A percentile compares a stretch with the other conserved stretches of the same genome.
Conservation (phyloP, 2,888 invertebrate genomes). For the Chrysodeixis includens region DNA sequence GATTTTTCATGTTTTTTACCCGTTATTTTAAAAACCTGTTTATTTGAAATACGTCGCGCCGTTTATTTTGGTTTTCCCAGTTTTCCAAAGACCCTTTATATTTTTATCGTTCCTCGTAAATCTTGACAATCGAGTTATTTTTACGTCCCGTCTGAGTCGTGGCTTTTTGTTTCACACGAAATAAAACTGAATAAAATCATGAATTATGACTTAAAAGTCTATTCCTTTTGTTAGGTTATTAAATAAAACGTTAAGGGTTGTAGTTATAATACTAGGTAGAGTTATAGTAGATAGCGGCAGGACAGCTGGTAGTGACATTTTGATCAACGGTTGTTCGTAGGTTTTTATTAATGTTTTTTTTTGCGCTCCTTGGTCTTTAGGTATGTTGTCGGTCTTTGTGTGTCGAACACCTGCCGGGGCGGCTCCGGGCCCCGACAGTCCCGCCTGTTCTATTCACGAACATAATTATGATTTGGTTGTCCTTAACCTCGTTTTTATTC, state of each 20-base stretch:
- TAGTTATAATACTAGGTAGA: slow-evolving; percentile 53
- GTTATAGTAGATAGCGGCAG: slow-evolving; percentile 66
- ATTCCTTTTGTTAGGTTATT: slow-evolving; percentile 48
- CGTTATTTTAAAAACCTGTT: slow-evolving; percentile 20
- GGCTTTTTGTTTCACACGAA: slow-evolving; percentile 11
- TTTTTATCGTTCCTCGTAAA: neutral
- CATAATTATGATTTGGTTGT: slow-evolving; percentile 56
- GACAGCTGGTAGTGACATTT: slow-evolving; percentile 85
- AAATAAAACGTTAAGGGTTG: slow-evolving; percentile 53
- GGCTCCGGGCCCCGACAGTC: slow-evolving; percentile 63
- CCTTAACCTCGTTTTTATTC: slow-evolving; percentile 65
- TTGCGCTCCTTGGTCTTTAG: slow-evolving; percentile 71
- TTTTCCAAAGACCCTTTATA: neutral
- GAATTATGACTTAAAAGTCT: slow-evolving; percentile 35
- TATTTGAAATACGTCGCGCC: slow-evolving; percentile 11
- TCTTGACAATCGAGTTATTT: slow-evolving; percentile 18
- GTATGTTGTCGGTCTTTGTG: slow-evolving; percentile 75
- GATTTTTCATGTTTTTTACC: slow-evolving; percentile 45
- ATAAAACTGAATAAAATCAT: slow-evolving; percentile 18
- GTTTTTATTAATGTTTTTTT: slow-evolving; percentile 70
- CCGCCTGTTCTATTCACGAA: slow-evolving; percentile 67
- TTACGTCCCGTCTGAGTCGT: slow-evolving; percentile 12
- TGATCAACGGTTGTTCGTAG: slow-evolving; percentile 66
- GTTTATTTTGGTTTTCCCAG: slow-evolving; percentile 16
- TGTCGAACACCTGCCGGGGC: slow-evolving; percentile 79